These are phyloP conservation scores for Hypanus sabinus DNA, from an alignment of 2,113 vertebrate species.

Conservation along the genomic window DNA sequence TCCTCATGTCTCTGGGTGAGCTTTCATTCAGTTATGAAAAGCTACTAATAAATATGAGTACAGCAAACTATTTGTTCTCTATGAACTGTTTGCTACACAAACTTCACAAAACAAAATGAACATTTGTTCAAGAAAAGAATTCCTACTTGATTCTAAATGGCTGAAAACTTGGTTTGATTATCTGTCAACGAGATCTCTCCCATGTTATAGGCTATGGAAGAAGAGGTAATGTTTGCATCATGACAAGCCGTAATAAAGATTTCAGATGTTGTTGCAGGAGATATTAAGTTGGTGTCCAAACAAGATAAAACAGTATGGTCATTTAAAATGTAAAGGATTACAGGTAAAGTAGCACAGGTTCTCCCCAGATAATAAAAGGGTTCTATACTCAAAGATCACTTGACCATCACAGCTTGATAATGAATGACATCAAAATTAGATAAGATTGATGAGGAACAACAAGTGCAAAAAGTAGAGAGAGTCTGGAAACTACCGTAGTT, in stretches of 20 bases:
- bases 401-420: no score
- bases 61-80: neutral
- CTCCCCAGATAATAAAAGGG: no score
- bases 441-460: no score
- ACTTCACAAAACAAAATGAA: neutral
- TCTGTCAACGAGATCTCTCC: neutral
- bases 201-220: neutral
- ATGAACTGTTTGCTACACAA: neutral
- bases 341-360: neutral
- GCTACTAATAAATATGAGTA: no score
- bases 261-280: neutral
- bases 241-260: neutral
- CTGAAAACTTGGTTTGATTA: neutral
- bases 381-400: no score
- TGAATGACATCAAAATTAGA: no score
- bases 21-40: neutral
- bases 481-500: no score
- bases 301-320: neutral
- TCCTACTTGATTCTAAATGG: neutral
- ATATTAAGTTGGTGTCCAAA: neutral
- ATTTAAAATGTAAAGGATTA: neutral
- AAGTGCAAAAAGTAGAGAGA: no score
- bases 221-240: neutral
- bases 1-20: neutral
- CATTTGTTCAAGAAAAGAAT: neutral